Conservation (phyloP, 2,888 invertebrate genomes). For the Harmothoe impar region DNA sequence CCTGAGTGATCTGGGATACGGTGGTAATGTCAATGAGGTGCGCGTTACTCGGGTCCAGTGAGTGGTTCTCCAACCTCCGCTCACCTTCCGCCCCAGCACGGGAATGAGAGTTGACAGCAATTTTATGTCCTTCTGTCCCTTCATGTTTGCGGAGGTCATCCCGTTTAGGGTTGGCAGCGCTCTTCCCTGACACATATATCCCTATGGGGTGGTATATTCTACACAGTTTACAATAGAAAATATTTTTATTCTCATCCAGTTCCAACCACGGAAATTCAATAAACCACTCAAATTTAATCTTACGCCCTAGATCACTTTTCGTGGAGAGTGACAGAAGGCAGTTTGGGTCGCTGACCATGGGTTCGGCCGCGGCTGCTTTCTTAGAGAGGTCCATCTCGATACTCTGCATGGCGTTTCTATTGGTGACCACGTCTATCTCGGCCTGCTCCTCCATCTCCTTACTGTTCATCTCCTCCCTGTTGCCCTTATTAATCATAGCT, state of each 20-base stretch:
- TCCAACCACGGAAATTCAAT: constrained; percentile 61
- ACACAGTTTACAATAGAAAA: constrained; percentile 59
- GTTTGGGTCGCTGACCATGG: background rate
- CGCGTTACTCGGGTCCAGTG: constrained; percentile 49
- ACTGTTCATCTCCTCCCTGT: constrained; percentile 19
- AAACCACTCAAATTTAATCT: constrained; percentile 61
- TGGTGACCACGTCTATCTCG: background rate
- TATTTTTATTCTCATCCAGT: constrained; percentile 49
- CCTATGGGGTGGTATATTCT: constrained; percentile 60
- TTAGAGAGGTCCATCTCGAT: background rate
- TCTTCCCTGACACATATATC: constrained; percentile 59
- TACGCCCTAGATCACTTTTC: background rate
- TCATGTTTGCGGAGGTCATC: constrained; percentile 58
- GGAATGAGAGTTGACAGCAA: constrained; percentile 49
- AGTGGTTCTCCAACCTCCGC: constrained; percentile 23
- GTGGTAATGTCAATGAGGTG: constrained; percentile 51
- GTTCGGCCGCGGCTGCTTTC: background rate
- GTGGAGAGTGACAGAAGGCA: background rate
- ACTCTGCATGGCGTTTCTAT: background rate
- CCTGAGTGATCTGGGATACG: constrained; percentile 43
- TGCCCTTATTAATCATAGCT: background rate
- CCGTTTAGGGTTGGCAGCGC: constrained; percentile 30
- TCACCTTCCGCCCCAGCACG: constrained; percentile 38
- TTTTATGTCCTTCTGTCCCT: constrained; percentile 63
- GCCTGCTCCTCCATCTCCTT: background rate